Evolutionary conservation across 2,888 invertebrate species (phyloP).

Genomic region (Ophion ventricosus): DNA sequence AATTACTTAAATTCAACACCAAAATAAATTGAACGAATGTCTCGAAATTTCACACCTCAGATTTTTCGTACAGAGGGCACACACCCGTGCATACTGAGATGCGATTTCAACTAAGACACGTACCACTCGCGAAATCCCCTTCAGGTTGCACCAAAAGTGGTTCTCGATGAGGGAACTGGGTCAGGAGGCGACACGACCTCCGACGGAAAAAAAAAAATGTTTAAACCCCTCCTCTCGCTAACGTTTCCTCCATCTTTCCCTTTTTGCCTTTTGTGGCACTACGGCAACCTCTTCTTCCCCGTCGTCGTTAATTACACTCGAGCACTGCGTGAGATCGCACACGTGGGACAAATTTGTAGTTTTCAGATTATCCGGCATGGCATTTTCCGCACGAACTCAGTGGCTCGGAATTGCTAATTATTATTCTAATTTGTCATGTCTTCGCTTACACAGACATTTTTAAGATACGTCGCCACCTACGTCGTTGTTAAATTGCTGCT

Average conservation of each 20-base stretch:
- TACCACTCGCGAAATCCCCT: slow-evolving; percentile 68
- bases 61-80: background rate
- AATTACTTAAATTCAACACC: background rate
- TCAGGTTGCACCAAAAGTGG: slow-evolving; percentile 70
- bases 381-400: slow-evolving; percentile 1
- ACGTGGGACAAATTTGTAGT: slow-evolving; percentile 50
- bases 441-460: background rate
- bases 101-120: slow-evolving; percentile 54
- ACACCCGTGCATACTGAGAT: slow-evolving; percentile 20
- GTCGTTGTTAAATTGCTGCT: background rate
- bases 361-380: slow-evolving; percentile 31
- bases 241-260: slow-evolving; percentile 3
- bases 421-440: background rate
- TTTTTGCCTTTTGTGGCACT: slow-evolving; percentile 35
- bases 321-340: slow-evolving; percentile 56
- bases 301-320: slow-evolving; percentile 58
- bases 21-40: background rate
- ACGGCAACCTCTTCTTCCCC: slow-evolving; percentile 35
- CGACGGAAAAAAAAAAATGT: slow-evolving; percentile 56
- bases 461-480: background rate
- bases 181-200: slow-evolving; percentile 73
- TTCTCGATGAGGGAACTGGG: slow-evolving; percentile 75
- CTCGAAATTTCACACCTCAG: background rate
- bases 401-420: background rate
- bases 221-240: background rate